These are phyloP conservation scores for Phania funesta DNA, from an alignment of 2,888 invertebrate species.

Conservation along the genomic window DNA sequence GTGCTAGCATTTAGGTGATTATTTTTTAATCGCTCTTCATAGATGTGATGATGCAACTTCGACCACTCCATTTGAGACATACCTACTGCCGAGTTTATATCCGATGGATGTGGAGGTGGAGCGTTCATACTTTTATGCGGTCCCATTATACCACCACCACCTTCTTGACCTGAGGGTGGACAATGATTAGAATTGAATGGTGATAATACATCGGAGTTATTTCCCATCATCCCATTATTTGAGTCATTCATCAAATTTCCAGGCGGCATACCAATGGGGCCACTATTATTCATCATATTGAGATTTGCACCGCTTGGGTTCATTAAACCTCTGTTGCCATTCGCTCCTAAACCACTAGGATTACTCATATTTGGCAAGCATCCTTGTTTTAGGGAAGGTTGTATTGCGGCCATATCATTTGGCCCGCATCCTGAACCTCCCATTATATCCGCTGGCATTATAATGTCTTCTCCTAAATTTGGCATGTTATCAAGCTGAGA, in stretches of 20 bases:
- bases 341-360: slow-evolving; percentile 63
- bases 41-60: slow-evolving; percentile 93
- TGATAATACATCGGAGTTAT: slow-evolving; percentile 67
- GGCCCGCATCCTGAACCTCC: slow-evolving; percentile 36
- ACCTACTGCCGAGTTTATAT: slow-evolving; percentile 66
- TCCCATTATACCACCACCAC: slow-evolving; percentile 23
- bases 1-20: slow-evolving; percentile 32
- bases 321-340: slow-evolving; percentile 46
- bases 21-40: slow-evolving; percentile 84
- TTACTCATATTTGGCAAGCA: slow-evolving; percentile 55
- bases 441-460: slow-evolving; percentile 71
- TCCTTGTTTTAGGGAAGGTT: slow-evolving; percentile 64
- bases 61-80: slow-evolving; percentile 93
- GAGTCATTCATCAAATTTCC: slow-evolving; percentile 73
- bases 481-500: slow-evolving; percentile 64
- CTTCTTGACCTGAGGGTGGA: slow-evolving; percentile 61
- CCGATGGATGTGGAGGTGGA: slow-evolving; percentile 26
- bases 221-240: slow-evolving; percentile 30
- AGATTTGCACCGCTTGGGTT: slow-evolving; percentile 68
- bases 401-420: slow-evolving; percentile 54
- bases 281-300: slow-evolving; percentile 63
- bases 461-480: slow-evolving; percentile 75
- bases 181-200: slow-evolving; percentile 63
- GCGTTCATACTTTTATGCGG: slow-evolving; percentile 55
- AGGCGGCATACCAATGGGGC: slow-evolving; percentile 46